Evolutionary conservation across 1,140 invertebrate genomes (phyloP).

Genomic region (Diabrotica virgifera): DNA sequence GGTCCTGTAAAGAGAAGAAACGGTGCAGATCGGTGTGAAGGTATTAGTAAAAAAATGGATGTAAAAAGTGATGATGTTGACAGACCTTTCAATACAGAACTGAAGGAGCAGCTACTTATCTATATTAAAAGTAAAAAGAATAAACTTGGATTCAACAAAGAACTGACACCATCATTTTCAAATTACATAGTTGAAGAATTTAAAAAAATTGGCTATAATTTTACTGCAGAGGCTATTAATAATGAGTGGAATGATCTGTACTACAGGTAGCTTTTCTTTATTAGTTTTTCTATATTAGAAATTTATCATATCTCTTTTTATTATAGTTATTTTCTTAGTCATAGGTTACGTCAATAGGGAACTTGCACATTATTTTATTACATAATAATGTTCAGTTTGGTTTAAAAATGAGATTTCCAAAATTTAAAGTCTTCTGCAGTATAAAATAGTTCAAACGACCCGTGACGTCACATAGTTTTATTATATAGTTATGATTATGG

Average conservation of each 20-base stretch:
- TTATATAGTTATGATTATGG: too few relatives aligned
- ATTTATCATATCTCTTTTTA: too few relatives aligned
- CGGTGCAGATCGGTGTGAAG: neutral
- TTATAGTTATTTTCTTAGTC: too few relatives aligned
- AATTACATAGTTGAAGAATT: neutral
- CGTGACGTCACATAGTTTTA: too few relatives aligned
- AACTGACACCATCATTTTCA: neutral
- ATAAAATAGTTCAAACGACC: too few relatives aligned
- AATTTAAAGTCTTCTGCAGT: too few relatives aligned
- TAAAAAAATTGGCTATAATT: slow-evolving; percentile 2
- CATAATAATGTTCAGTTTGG: too few relatives aligned
- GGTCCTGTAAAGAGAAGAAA: neutral
- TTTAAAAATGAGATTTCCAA: too few relatives aligned
- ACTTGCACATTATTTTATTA: too few relatives aligned
- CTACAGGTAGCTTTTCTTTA: neutral
- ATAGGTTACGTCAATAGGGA: too few relatives aligned
- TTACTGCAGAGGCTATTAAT: neutral
- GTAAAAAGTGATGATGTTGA: neutral
- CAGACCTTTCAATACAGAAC: neutral
- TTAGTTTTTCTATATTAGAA: too few relatives aligned
- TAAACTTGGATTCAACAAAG: neutral
- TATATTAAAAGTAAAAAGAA: neutral
- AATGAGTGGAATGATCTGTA: slow-evolving; percentile 10
- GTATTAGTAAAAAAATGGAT: neutral
- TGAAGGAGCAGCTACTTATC: neutral